Conservation (phyloP, 1,140 invertebrate genomes). For the Camponotus vicinus region DNA sequence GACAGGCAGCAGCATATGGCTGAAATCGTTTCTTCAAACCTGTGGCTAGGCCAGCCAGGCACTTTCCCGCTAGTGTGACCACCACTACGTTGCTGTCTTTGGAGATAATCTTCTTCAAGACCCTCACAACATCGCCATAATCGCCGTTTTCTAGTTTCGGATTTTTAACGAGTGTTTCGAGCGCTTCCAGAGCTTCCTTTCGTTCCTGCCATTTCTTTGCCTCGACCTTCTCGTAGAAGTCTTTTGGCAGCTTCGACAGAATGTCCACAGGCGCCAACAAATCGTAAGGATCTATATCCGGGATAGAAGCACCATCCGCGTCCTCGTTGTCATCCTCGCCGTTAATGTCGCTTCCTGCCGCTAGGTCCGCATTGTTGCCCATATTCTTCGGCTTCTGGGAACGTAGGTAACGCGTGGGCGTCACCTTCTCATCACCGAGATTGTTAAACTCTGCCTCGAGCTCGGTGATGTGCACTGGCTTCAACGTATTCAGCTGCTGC, state of each 20-base stretch:
- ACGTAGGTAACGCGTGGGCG: constrained; percentile 93
- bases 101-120: constrained; percentile 95
- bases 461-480: constrained; percentile 96
- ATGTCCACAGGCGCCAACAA: constrained; percentile 97
- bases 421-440: constrained; percentile 89
- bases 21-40: constrained; percentile 96
- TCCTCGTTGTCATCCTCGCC: constrained; percentile 88
- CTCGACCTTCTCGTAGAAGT: constrained; percentile 98
- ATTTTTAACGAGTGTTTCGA: constrained; percentile 93
- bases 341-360: constrained; percentile 83
- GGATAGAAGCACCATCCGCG: constrained; percentile 87
- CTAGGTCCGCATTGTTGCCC: constrained; percentile 75
- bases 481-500: constrained; percentile 94
- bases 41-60: constrained; percentile 92
- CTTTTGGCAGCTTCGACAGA: constrained; percentile 96
- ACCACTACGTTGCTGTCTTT: constrained; percentile 99
- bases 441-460: constrained; percentile 95
- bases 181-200: constrained; percentile 94
- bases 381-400: constrained; percentile 94
- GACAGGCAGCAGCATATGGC: constrained; percentile 92
- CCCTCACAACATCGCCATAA: constrained; percentile 95
- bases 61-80: constrained; percentile 95
- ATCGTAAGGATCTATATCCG: constrained; percentile 96
- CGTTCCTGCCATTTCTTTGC: constrained; percentile 99
- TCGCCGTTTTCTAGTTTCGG: constrained; percentile 97